phyloP scores from a whole-genome alignment of 2,113 vertebrate species.

The Rhombomys opimus region DNA sequence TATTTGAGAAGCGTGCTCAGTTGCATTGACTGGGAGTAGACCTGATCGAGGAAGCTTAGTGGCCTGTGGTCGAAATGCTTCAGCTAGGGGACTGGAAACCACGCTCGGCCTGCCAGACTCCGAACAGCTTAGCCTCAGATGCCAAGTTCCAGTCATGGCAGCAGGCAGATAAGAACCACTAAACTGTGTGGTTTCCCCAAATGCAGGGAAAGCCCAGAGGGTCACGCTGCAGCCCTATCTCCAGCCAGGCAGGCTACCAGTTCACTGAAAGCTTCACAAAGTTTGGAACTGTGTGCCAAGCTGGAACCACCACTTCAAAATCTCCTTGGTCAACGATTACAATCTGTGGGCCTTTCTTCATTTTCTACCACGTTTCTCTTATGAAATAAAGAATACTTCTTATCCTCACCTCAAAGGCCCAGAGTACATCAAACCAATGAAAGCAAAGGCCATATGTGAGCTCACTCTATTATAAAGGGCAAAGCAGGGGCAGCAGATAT shows the following conservation, averaged over 20 bases:
- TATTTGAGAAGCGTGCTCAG: not conserved
- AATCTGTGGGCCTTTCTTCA: not conserved
- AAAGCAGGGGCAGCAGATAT: not conserved
- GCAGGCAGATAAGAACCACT: conserved; percentile 70
- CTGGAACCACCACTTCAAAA: conserved; percentile 35
- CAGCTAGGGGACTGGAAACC: not conserved
- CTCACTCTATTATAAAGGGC: not conserved
- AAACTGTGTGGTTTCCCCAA: conserved; percentile 20
- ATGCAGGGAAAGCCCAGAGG: conserved; percentile 30
- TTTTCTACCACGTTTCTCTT: conserved; percentile 37
- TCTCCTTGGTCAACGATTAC: conserved; percentile 6
- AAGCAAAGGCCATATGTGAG: not conserved
- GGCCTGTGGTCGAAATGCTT: not conserved
- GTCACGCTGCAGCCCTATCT: conserved; percentile 46
- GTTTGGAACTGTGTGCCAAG: conserved; percentile 39
- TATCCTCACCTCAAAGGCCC: not conserved
- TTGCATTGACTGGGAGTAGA: not conserved
- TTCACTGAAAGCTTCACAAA: conserved; percentile 34
- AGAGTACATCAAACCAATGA: not conserved
- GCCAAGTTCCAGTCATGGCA: conserved; percentile 69
- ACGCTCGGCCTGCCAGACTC: conserved; percentile 48
- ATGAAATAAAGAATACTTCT: not conserved
- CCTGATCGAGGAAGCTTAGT: not conserved
- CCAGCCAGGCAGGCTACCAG: conserved; percentile 25
- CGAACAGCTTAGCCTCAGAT: not conserved